Percentiles rank a stretch among this genome's conserved stretches.
Conservation (phyloP, 2,888 invertebrate genomes). For the Volucella inflata region DNA sequence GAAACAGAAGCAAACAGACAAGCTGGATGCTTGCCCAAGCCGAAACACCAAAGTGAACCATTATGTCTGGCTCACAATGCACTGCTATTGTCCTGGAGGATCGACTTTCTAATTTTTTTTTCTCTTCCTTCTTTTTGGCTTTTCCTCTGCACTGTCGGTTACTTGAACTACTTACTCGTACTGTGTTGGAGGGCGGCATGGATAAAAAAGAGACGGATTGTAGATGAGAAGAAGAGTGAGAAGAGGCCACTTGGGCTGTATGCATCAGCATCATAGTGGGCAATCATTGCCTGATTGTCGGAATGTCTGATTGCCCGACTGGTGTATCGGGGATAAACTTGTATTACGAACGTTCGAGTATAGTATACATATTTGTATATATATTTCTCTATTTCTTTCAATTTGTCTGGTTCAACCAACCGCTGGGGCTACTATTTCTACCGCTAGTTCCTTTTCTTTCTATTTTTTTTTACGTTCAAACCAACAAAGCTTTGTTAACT, state of each 20-base stretch:
- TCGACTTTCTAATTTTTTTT: slow-evolving; percentile 41
- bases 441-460: slow-evolving; percentile 50
- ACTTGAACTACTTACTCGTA: slow-evolving; percentile 62
- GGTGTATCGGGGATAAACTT: slow-evolving; percentile 47
- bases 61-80: slow-evolving; percentile 73
- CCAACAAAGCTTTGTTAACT: slow-evolving; percentile 44
- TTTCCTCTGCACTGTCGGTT: slow-evolving; percentile 38
- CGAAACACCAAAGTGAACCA: slow-evolving; percentile 72
- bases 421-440: slow-evolving; percentile 50
- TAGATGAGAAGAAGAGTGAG: not conserved
- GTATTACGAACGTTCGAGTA: too few species aligned
- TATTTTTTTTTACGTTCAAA: slow-evolving; percentile 38
- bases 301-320: slow-evolving; percentile 67
- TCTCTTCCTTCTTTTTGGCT: slow-evolving; percentile 17
- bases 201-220: slow-evolving; percentile 4
- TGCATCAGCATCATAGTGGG: slow-evolving; percentile 69
- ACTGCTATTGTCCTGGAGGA: slow-evolving; percentile 72
- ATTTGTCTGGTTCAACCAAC: slow-evolving; percentile 45
- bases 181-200: slow-evolving; percentile 9
- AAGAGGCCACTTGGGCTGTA: slow-evolving; percentile 57
- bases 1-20: slow-evolving; percentile 58
- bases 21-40: slow-evolving; percentile 73
- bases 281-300: slow-evolving; percentile 73
- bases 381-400: slow-evolving; percentile 33
- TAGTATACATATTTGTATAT: not conserved